These are phyloP conservation scores for Cygnus olor DNA, from an alignment of 2,797 vertebrate genomes.

Conservation along the genomic window DNA sequence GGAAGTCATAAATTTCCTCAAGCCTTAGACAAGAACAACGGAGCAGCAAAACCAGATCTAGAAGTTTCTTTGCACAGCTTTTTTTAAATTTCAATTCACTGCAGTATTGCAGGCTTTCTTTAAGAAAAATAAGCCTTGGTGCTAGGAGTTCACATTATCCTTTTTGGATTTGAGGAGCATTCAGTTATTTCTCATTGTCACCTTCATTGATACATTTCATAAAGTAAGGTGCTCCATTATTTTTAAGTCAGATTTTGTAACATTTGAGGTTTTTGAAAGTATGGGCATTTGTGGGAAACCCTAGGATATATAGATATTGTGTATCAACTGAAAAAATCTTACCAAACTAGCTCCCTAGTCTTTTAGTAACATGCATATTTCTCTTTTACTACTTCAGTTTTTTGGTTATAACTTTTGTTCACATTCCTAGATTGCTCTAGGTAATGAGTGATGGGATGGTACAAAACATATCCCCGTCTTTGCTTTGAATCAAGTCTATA, in stretches of 20 bases:
- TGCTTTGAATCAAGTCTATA: not conserved
- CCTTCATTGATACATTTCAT: not conserved
- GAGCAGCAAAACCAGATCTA: not conserved
- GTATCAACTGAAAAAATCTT: not conserved
- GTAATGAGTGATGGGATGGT: not conserved
- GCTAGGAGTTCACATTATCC: not conserved
- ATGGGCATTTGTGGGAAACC: not conserved
- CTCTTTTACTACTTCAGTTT: not conserved
- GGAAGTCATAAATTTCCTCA: constrained; percentile 47
- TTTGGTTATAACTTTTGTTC: not conserved
- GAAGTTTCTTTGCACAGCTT: not conserved
- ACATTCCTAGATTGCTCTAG: not conserved
- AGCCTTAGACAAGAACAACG: not conserved
- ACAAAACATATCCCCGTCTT: not conserved
- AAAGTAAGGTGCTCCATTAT: not conserved
- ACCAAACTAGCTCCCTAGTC: not conserved
- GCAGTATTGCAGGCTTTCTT: not conserved
- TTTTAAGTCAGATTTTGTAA: not conserved
- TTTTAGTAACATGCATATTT: not conserved
- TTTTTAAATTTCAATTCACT: not conserved
- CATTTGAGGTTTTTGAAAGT: not conserved
- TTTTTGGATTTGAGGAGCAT: not conserved
- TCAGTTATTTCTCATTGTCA: not conserved
- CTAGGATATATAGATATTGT: not conserved
- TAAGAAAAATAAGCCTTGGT: not conserved